Percentiles rank a stretch among this genome's conserved stretches.
Evolutionary conservation across 2,797 vertebrate species (phyloP).

Genomic region (Acanthornis magna): DNA sequence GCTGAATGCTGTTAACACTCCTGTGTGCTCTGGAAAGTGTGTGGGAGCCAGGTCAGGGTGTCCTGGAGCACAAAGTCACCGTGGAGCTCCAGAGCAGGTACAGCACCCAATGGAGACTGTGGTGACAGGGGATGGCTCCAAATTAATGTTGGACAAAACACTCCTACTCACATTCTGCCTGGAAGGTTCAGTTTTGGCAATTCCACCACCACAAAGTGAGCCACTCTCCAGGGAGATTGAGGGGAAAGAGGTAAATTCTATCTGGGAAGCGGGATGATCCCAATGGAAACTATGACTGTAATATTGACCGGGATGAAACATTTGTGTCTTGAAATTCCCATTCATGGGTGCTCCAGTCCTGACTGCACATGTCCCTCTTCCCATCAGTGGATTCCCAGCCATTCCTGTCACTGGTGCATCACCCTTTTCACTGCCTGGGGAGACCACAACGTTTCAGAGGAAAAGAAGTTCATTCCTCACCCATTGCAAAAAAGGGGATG

Average conservation of each 20-base stretch:
- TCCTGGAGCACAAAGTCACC: neutral
- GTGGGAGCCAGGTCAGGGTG: neutral
- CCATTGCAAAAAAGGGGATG: neutral
- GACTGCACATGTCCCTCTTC: neutral
- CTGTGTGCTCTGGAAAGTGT: neutral
- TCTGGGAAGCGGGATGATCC: neutral
- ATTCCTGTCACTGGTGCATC: neutral
- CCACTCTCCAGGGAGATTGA: neutral
- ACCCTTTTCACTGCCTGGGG: neutral
- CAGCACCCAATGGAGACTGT: rapidly evolving
- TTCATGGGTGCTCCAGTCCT: neutral
- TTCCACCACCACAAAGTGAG: neutral
- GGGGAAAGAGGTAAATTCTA: neutral
- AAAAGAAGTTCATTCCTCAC: neutral
- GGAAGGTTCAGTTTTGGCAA: neutral
- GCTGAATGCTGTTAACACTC: neutral
- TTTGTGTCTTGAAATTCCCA: neutral
- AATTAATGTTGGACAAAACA: neutral
- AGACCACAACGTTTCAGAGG: neutral
- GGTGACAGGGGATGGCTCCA: neutral
- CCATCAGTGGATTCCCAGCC: neutral
- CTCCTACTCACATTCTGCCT: neutral
- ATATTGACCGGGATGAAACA: neutral
- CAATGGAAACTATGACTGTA: neutral
- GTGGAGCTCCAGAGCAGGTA: neutral